Evolutionary conservation across 2,797 vertebrate genomes (phyloP).

Genomic region (Gambelia wislizenii): DNA sequence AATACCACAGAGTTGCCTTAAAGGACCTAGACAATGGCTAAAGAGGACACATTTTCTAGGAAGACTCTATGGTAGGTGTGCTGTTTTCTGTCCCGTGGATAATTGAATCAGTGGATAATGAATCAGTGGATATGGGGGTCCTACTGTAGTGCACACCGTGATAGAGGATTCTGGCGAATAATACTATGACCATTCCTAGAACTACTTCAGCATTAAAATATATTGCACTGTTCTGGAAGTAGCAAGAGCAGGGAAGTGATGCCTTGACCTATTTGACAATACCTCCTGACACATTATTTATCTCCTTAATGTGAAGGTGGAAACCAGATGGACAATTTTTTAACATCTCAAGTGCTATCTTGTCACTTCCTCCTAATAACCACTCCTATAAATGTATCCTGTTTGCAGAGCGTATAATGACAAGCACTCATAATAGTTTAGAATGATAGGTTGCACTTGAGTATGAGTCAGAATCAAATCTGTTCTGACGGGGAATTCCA

Average conservation of each 20-base stretch:
- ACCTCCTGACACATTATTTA: not conserved
- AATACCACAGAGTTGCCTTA: too few species aligned
- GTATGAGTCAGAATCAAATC: not conserved
- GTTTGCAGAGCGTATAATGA: slow-evolving; percentile 30
- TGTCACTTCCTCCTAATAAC: not conserved
- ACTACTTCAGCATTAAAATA: not conserved
- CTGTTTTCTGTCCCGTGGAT: too few species aligned
- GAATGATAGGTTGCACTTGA: not conserved
- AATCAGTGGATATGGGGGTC: too few species aligned
- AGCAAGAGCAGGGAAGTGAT: not conserved
- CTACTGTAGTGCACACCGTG: too few species aligned
- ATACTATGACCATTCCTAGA: too few species aligned
- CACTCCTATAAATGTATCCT: not conserved
- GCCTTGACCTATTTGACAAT: not conserved
- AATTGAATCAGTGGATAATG: too few species aligned
- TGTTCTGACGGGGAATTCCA: not conserved
- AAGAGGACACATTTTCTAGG: too few species aligned
- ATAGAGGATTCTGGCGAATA: too few species aligned
- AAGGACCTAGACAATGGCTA: too few species aligned
- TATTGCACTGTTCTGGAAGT: not conserved
- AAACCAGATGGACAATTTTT: slow-evolving; percentile 32
- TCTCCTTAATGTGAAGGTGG: not conserved
- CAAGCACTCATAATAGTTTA: slow-evolving; percentile 4
- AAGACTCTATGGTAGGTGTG: too few species aligned
- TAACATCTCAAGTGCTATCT: slow-evolving; percentile 8